Evolutionary conservation across 2,113 vertebrate genomes (phyloP).

Genomic region (Notothenia rossii): DNA sequence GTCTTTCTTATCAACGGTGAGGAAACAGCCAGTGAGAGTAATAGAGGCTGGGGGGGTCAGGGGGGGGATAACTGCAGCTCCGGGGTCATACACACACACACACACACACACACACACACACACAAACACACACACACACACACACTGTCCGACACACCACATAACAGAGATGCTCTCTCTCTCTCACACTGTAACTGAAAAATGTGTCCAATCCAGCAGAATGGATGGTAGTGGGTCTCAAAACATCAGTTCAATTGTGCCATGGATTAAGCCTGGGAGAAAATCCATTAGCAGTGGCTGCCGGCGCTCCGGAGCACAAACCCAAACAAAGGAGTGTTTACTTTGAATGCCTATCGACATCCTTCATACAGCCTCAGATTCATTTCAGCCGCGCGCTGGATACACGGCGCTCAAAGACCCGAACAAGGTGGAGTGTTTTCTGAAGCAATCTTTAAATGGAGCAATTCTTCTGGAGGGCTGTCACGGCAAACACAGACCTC

Average conservation of each 20-base stretch:
- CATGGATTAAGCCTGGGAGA: conserved; percentile 83
- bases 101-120: conserved; percentile 22
- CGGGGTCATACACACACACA: conserved; percentile 28
- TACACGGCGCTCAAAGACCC: conserved; percentile 80
- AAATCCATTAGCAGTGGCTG: conserved; percentile 82
- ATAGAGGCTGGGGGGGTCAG: conserved; percentile 48
- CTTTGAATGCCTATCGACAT: conserved; percentile 82
- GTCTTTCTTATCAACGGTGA: conserved; percentile 77
- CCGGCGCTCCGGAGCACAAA: conserved; percentile 78
- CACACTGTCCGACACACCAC: conserved; percentile 15
- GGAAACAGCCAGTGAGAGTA: conserved; percentile 72
- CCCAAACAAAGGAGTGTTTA: conserved; percentile 82
- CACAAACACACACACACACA: conserved; percentile 27
- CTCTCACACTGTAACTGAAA: conserved; percentile 50
- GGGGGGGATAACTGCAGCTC: conserved; percentile 34
- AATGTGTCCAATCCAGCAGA: conserved; percentile 72
- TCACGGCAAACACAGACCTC: conserved; percentile 81
- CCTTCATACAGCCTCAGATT: conserved; percentile 82
- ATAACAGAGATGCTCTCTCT: conserved; percentile 38
- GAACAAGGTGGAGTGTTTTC: conserved; percentile 84
- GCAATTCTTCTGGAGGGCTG: conserved; percentile 84
- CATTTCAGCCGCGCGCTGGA: conserved; percentile 78
- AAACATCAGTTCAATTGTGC: conserved; percentile 80
- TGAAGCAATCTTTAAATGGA: conserved; percentile 85
- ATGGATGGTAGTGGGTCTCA: conserved; percentile 75